Evolutionary conservation across 2,113 vertebrate species (phyloP), one percentile per base, ranked within the genome.

Genomic region (Edolisoma coerulescens): DNA sequence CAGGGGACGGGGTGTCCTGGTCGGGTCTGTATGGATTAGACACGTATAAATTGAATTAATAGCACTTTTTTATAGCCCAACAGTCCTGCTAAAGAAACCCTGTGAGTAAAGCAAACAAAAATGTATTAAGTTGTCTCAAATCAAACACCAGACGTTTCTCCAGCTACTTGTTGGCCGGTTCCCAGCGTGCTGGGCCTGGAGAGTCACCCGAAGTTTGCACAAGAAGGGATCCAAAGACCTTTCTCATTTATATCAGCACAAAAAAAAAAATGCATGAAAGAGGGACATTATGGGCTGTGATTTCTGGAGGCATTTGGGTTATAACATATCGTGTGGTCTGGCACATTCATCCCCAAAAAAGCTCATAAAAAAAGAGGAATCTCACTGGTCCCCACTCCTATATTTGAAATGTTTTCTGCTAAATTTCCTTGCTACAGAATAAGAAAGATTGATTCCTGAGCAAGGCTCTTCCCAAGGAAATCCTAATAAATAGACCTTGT

Each of bases 111-210:
- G 56, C 75, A 64, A 93, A 76, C 47, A 67, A 65, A 91, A 88
- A 80, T 50, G 84, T 28, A 53, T 90, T 35, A 63, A 86, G 68
- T 67, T 70, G 90, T 81, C 85, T 96, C 79, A 56, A 57, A 60
- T 90, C 81, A 90, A 88, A 76, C 69, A 60, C 35, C 63, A 88
- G n/a, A 56, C 23, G 0, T 88, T 79, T 77, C 86, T 90, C 61
- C 33, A 92, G 86, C 86, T 90, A 63, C 92, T 87, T 78, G 26
- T 52, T 94, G 95, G 95, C 96, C 69, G 18, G 11, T 73, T 69
- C 76, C 83, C 88, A 78, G 17, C 2, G 0, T 83, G 57, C 59
- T 6, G 37, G 35, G 85, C 65, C 91, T 1, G 1, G 63, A 19
- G 67, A 82, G 74, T 68, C 87, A 75, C 87, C 42, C 6, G 1